Evolutionary conservation across 2,888 invertebrate genomes (phyloP).

Genomic region (Melinopterus prodromus): DNA sequence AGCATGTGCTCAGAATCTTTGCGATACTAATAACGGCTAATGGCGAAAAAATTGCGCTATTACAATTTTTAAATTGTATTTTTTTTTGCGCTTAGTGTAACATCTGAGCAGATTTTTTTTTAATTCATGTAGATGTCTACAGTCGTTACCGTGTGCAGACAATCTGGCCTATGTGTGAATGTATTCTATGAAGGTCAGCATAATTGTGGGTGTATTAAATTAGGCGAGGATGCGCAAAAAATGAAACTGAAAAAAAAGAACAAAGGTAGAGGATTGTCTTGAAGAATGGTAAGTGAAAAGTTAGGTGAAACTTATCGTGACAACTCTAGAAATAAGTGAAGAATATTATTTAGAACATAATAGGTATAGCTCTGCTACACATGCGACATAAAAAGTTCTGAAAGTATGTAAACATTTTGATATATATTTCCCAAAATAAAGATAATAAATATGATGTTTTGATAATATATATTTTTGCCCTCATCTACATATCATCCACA

Average conservation of each 20-base stretch:
- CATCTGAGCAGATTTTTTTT: not conserved
- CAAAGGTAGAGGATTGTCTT: no score
- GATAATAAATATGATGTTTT: no score
- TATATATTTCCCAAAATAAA: no score
- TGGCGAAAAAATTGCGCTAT: not conserved
- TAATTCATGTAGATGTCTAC: not conserved
- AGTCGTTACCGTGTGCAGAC: not conserved
- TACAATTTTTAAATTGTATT: not conserved
- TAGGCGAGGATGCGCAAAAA: not conserved
- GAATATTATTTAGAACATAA: no score
- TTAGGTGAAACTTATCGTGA: no score
- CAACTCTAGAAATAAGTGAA: no score
- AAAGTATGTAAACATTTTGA: no score
- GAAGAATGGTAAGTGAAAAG: no score
- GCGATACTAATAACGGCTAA: not conserved
- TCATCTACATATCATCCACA: no score
- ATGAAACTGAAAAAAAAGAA: not conserved
- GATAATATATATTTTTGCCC: no score
- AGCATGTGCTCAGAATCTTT: not conserved
- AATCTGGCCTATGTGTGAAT: not conserved
- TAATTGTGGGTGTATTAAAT: not conserved
- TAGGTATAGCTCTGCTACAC: no score
- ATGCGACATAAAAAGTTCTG: no score
- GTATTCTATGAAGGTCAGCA: not conserved
- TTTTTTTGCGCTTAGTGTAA: not conserved